Base-by-base conservation (phyloP, 2,888 invertebrate genomes). In the Tenthredo distinguenda region DNA sequence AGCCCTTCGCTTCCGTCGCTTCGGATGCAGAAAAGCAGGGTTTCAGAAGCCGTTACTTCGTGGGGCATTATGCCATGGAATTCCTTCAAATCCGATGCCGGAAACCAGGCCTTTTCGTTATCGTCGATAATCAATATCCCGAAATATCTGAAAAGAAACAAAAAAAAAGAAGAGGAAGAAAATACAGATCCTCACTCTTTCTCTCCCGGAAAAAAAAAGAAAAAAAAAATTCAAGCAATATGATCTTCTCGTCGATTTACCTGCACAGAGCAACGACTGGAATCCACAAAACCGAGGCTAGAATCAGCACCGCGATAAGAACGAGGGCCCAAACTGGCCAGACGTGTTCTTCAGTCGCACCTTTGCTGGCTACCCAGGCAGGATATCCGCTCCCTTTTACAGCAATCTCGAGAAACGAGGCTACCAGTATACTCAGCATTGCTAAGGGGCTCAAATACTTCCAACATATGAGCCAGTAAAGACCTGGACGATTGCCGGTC, bases 381-480 rank as follows among this genome's bases (percentile, higher is more conserved):
- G 97, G 96, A 92, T 98, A 98, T 43, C 97, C 97, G 18, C 97
- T 97, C 0, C 98, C 98, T 84, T 97, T 96, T 5, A 96, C 95
- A 0, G 96, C 95, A 87, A 98, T 96, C 91, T 98, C 97, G 86
- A 96, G 95, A 91, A 98, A 96, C 68, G 98, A 98, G 0, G 98
- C 97, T 43, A 96, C 94, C 43, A 98, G 94, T 91, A 98, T 98
- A 76, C 97, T 96, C 55, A 98, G 93, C 98, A 98, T 98, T 0
- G 98, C 98, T 86, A 97, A 91, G 0, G 99, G 99, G 1, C 98
- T 98, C 15, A 99, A 94, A 92, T 98, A 99, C 93, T 98, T 98
- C 99, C 99, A 99, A 94, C 98, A 99, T 88, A 98, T 96, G 91
- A 98, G 94, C 98, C 98, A 99, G 93, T 98, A 99, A 50, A 97